These are phyloP conservation scores for Oreochromis mossambicus DNA, from an alignment of 2,797 vertebrate species.

Conservation along the genomic window DNA sequence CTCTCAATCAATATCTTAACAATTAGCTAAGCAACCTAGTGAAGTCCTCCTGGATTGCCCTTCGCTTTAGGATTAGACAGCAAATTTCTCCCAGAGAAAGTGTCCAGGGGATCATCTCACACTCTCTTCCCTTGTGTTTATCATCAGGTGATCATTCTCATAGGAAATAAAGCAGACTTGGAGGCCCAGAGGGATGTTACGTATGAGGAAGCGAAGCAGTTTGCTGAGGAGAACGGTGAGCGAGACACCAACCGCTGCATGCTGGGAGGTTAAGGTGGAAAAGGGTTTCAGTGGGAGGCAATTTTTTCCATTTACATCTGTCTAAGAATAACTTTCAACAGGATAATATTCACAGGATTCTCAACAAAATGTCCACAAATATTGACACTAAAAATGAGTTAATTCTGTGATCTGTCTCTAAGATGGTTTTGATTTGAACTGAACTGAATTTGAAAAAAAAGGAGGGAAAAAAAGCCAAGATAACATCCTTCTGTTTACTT, in stretches of 20 bases:
- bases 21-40: neutral
- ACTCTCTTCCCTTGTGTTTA: neutral
- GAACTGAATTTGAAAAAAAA: neutral
- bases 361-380: neutral
- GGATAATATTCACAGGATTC: neutral
- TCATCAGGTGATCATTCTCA: slow-evolving; percentile 95
- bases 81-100: neutral
- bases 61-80: neutral
- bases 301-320: neutral
- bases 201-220: slow-evolving; percentile 99
- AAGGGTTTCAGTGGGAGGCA: neutral
- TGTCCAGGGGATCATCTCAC: neutral
- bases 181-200: slow-evolving; percentile 98
- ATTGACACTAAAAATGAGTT: neutral
- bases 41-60: neutral
- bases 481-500: neutral
- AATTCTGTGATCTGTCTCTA: neutral
- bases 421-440: neutral
- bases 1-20: neutral
- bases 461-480: neutral
- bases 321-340: neutral
- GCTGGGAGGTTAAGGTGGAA: neutral
- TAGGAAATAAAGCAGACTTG: slow-evolving; percentile 98
- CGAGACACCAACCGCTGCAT: neutral
- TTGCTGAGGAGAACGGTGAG: slow-evolving; percentile 98